Evolutionary conservation across 2,888 invertebrate genomes (phyloP).

Genomic region (Molorchus minor): DNA sequence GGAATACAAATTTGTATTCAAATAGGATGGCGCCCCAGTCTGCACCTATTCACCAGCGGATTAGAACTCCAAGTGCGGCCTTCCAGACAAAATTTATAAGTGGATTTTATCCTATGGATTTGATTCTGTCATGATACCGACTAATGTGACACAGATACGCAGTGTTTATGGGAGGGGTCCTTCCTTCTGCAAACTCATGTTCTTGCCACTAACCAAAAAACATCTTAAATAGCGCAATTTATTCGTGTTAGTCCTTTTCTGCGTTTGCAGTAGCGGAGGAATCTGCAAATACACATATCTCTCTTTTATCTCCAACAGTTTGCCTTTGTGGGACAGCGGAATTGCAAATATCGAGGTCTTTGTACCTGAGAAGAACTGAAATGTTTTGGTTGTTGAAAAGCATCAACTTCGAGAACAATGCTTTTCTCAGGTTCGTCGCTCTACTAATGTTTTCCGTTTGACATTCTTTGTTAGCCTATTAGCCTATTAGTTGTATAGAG

Average conservation of each 20-base stretch:
- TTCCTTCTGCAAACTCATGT: background rate
- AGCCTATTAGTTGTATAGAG: too few relatives aligned
- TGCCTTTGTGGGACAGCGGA: too few relatives aligned
- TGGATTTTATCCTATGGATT: conserved; percentile 19
- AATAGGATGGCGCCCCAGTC: conserved; percentile 13
- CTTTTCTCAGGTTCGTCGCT: too few relatives aligned
- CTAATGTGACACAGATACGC: conserved; percentile 23
- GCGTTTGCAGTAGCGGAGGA: background rate
- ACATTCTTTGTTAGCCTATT: too few relatives aligned
- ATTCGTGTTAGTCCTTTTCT: background rate
- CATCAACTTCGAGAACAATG: too few relatives aligned
- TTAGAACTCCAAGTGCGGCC: conserved; percentile 11
- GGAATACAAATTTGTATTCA: conserved; percentile 21
- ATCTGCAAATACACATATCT: too few relatives aligned
- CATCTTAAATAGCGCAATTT: conserved; percentile 11
- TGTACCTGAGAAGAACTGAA: too few relatives aligned
- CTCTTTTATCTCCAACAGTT: too few relatives aligned
- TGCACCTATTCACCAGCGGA: conserved; percentile 16
- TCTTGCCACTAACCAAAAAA: conserved; percentile 2
- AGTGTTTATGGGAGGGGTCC: conserved; percentile 21
- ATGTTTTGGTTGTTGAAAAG: too few relatives aligned
- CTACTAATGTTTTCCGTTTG: too few relatives aligned
- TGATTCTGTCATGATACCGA: conserved; percentile 21
- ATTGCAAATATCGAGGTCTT: too few relatives aligned
- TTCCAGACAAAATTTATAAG: conserved; percentile 19